phyloP scores from a whole-genome alignment of 2,888 invertebrate species.

The Elmis aenea region DNA sequence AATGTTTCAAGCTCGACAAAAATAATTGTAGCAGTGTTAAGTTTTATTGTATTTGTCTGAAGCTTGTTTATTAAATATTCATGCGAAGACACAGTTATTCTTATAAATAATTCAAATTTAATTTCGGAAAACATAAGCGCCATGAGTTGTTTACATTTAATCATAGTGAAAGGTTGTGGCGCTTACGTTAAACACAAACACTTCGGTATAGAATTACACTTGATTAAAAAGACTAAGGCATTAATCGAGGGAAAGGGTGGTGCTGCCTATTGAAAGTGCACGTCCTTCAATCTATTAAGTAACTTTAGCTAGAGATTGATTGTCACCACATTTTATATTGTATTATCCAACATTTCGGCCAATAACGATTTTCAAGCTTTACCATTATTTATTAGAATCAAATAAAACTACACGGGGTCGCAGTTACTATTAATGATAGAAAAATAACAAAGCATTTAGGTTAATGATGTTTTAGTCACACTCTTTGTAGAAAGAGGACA shows the following conservation, averaged over 20 bases:
- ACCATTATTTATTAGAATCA: no score
- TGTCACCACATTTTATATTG: no score
- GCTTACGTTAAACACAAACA: conserved; percentile 42
- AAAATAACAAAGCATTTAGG: no score
- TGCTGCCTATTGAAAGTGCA: conserved; percentile 15
- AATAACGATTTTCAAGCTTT: no score
- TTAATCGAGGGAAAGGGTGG: conserved; percentile 42
- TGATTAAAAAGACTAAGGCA: conserved; percentile 45
- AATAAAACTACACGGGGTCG: no score
- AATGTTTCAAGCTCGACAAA: no score
- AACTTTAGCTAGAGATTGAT: conserved; percentile 19
- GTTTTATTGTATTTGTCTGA: no score
- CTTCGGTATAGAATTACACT: conserved; percentile 45
- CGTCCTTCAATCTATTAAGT: conserved; percentile 24
- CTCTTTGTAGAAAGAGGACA: no score
- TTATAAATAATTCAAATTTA: conserved; percentile 45
- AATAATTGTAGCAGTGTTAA: no score
- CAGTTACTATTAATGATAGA: no score
- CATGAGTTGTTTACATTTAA: conserved; percentile 46
- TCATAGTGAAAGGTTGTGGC: conserved; percentile 44
- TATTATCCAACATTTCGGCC: no score
- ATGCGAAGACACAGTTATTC: conserved; percentile 33
- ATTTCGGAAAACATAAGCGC: conserved; percentile 40
- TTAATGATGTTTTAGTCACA: no score
- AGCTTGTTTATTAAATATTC: conserved; percentile 19